Evolutionary conservation across 2,113 vertebrate species (phyloP).

Genomic region (Lamprotornis superbus): DNA sequence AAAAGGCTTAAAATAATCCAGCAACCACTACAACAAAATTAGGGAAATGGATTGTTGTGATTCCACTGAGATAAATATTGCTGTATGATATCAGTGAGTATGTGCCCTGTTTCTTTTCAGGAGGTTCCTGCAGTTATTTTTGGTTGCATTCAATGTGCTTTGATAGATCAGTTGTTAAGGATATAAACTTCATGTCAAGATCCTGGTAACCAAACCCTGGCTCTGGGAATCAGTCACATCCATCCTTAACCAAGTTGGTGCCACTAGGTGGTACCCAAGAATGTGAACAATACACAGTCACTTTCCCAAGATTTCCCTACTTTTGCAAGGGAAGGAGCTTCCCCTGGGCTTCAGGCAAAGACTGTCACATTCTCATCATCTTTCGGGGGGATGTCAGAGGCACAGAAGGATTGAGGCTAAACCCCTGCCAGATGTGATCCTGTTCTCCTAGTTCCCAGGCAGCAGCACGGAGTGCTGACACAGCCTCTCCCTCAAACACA

Average conservation of each 20-base stretch:
- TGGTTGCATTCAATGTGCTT: neutral
- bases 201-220: neutral
- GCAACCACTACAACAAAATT: accelerated
- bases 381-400: neutral
- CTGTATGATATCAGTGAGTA: neutral
- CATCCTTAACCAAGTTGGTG: neutral
- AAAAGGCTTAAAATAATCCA: neutral
- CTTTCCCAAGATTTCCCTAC: neutral
- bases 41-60: neutral
- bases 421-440: neutral
- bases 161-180: neutral
- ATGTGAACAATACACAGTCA: neutral
- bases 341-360: neutral
- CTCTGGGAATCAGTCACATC: neutral
- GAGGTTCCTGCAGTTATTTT: neutral
- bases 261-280: slow-evolving; percentile 66
- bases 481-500: neutral
- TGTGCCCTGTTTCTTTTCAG: neutral
- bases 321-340: neutral
- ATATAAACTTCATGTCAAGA: neutral
- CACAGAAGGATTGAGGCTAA: neutral
- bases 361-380: neutral
- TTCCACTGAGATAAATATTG: neutral
- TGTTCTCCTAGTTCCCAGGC: neutral
- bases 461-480: neutral